A percentile compares a stretch with the other conserved stretches of the same genome.
Evolutionary conservation across 2,113 vertebrate genomes (phyloP).

Genomic region (Petromus typicus): DNA sequence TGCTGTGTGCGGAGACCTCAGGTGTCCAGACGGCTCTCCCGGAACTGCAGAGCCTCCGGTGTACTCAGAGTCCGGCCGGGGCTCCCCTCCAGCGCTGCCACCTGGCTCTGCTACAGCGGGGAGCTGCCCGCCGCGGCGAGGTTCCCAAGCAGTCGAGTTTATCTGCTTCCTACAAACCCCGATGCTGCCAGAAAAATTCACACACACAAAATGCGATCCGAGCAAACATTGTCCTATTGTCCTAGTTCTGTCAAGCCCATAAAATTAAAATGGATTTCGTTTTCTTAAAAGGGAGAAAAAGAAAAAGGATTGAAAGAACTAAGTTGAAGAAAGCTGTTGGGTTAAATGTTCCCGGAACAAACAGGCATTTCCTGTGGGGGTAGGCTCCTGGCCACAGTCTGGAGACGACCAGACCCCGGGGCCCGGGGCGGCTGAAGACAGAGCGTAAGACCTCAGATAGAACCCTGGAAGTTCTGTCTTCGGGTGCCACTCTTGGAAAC

Average conservation of each 20-base stretch:
- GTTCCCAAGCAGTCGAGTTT: conserved; percentile 85
- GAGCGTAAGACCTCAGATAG: conserved; percentile 37
- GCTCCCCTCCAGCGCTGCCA: conserved; percentile 76
- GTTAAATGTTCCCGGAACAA: conserved; percentile 31
- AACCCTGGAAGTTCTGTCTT: not conserved
- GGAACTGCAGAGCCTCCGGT: conserved; percentile 83
- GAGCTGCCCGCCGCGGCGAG: conserved; percentile 82
- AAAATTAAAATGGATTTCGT: conserved; percentile 83
- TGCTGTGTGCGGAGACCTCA: conserved; percentile 84
- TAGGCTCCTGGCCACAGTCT: not conserved
- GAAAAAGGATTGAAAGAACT: conserved; percentile 50
- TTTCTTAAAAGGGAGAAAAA: conserved; percentile 73
- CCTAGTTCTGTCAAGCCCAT: conserved; percentile 84
- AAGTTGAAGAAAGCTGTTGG: conserved; percentile 15
- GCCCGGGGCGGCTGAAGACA: conserved; percentile 17
- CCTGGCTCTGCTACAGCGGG: conserved; percentile 86
- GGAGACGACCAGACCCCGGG: conserved; percentile 17
- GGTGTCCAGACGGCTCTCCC: conserved; percentile 78
- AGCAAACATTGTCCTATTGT: conserved; percentile 85
- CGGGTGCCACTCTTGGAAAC: not conserved
- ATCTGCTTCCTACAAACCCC: conserved; percentile 88
- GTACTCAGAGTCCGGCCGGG: conserved; percentile 83
- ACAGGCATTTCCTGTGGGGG: not conserved
- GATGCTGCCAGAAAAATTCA: conserved; percentile 84
- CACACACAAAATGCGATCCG: conserved; percentile 80